Evolutionary conservation across 2,113 vertebrate genomes (phyloP), one percentile per base, ranked within the genome.

Genomic region (Oncorhynchus nerka): DNA sequence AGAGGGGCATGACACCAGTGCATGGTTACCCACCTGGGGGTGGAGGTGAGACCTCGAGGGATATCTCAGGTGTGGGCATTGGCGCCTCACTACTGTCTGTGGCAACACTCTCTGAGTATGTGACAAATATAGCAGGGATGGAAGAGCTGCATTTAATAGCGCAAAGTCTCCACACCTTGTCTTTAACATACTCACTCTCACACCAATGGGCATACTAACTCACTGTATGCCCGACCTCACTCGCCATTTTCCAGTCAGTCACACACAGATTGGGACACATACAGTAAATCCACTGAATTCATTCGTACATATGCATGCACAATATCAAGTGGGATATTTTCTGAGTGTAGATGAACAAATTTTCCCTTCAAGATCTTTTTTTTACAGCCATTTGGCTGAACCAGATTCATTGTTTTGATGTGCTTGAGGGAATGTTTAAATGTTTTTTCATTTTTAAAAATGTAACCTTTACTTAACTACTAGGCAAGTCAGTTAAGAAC

Each of bases 81-180:
- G 64, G 83, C 64, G 77, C 83, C 78, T 84, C 87, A 28, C 81
- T 92, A 90, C 89, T 90, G 71, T 90, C 92, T 82, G 91, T 85
- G 75, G 88, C 87, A 90, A 92, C 89, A 90, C 85, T 91, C 86
- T 94, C 92, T 94, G 89, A 92, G 87, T 89, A 84, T 92, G 87
- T 92, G 88, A 93, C 91, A 94, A 82, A 93, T 91, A 94, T 87
- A 93, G 83, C 81, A 76, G 73, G 77, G 86, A 92, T 91, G 90
- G 87, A 92, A 90, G 81, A 87, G 81, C 81, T 82, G 82, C 85
- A 87, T 90, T 88, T 80, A 30, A 86, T 73, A 85, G 87, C 87
- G 85, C 80, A 86, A 89, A 93, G 86, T 89, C 76, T 87, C 81
- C 85, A 83, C 86, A 88, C 57, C 39, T 83, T 28, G 51, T 7